phyloP scores from a whole-genome alignment of 1,140 invertebrate species.

The Lordiphosa collinella region DNA sequence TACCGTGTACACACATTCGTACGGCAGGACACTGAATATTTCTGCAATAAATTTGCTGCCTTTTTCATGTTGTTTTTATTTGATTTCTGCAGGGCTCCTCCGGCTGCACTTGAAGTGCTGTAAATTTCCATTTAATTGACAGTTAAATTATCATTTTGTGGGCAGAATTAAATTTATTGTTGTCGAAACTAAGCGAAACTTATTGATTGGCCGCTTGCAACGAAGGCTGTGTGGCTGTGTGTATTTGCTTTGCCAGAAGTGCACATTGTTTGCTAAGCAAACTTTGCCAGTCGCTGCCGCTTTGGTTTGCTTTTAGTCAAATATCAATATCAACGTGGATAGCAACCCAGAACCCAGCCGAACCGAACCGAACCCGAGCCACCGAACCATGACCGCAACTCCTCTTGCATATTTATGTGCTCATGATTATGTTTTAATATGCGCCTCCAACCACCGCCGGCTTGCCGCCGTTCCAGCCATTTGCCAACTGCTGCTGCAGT shows the following conservation, averaged over 20 bases:
- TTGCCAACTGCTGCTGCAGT: too few relatives aligned
- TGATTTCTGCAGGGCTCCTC: background rate
- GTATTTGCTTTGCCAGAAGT: slow-evolving; percentile 36
- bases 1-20: background rate
- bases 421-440: too few relatives aligned
- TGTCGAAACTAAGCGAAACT: background rate
- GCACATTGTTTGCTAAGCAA: slow-evolving; percentile 51
- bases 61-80: slow-evolving; percentile 28
- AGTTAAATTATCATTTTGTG: slow-evolving; percentile 32
- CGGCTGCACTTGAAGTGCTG: slow-evolving; percentile 29
- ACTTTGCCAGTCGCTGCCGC: slow-evolving; percentile 33
- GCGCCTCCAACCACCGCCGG: too few relatives aligned
- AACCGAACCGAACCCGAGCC: too few relatives aligned
- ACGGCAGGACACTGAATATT: slow-evolving; percentile 20
- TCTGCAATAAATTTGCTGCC: slow-evolving; percentile 37
- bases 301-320: slow-evolving; percentile 27
- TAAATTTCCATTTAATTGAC: slow-evolving; percentile 53
- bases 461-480: too few relatives aligned
- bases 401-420: background rate
- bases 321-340: slow-evolving; percentile 34
- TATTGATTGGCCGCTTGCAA: slow-evolving; percentile 11
- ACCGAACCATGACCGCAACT: too few relatives aligned
- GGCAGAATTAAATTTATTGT: too few relatives aligned
- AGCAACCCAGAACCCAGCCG: too few relatives aligned
- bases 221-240: slow-evolving; percentile 1